Evolutionary conservation across 2,888 invertebrate species (phyloP), one percentile per base, ranked within the genome.

Genomic region (Scaptomyza reducta): DNA sequence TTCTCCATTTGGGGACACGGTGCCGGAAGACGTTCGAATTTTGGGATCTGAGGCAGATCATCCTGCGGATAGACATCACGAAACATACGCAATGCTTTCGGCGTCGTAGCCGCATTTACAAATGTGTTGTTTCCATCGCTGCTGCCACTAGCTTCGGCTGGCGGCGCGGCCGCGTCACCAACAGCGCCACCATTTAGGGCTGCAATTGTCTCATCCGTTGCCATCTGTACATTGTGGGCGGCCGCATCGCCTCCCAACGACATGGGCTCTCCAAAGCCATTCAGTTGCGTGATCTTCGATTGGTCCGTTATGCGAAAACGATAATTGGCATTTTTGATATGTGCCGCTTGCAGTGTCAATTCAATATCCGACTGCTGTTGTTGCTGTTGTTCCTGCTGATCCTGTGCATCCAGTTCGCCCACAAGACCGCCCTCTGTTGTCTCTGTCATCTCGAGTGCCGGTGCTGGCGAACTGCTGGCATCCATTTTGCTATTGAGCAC

Each of bases 1-100:
- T 92, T 92, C 69, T 93, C 93, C 85, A 93, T 93, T 69, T 93
- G 91, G 0, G 92, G 91, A 56, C 92, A 92, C 10, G 92, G 88
- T 29, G 91, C 90, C 51, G 92, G 90, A 79, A 92, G 89, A 84
- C 91, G 89, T 81, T 91, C 91, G 50, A 74, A 89, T 88, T 91
- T 91, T 65, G 91, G 90, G 84, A 92, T 91, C 83, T 92, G 92
- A 22, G 92, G 92, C 70, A 92, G 70, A 57, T 92, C 92, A 62
- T 91, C 91, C 74, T 91, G 91, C 40, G 92, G 92, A 76, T 90
- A 87, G 33, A 91, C 87, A 86, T 91, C 90, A 31, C 90, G 89
- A 63, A 90, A 91, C 63, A 91, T 81, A 11, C 85, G 81, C 50
- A 89, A 78, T 14, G 92, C 84, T 60, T 89, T 90, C 1, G 90